Evolutionary conservation across 2,888 invertebrate genomes (phyloP).

Genomic region (Quadroppia sp.): DNA sequence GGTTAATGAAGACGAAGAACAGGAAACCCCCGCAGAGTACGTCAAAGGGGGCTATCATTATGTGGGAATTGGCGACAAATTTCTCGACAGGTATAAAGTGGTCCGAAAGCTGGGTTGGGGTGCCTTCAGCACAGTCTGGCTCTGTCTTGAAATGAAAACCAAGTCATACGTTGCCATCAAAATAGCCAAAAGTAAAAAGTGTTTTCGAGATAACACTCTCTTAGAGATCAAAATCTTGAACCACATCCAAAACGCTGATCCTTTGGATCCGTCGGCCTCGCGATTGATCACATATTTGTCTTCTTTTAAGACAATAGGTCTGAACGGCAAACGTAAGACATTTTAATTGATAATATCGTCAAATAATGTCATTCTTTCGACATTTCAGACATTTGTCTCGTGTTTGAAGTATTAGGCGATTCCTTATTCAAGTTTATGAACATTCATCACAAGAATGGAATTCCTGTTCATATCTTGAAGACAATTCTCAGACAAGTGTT

Average conservation of each 20-base stretch:
- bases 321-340: conserved; percentile 78
- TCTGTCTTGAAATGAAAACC: conserved; percentile 89
- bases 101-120: conserved; percentile 93
- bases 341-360: not conserved
- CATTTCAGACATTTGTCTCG: conserved; percentile 82
- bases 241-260: conserved; percentile 86
- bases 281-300: conserved; percentile 96
- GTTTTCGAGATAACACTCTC: conserved; percentile 97
- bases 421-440: conserved; percentile 96
- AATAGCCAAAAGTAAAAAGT: conserved; percentile 97
- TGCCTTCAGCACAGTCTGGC: conserved; percentile 99
- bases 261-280: conserved; percentile 81
- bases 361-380: not conserved
- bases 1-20: conserved; percentile 59
- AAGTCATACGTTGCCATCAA: conserved; percentile 96
- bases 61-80: conserved; percentile 58
- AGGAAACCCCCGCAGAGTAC: conserved; percentile 95
- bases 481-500: conserved; percentile 91
- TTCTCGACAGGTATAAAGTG: conserved; percentile 58
- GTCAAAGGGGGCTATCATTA: conserved; percentile 70
- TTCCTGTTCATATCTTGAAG: conserved; percentile 90
- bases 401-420: conserved; percentile 97
- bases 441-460: conserved; percentile 95
- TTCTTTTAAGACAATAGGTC: conserved; percentile 96
- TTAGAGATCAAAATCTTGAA: conserved; percentile 98